Evolutionary conservation across 2,797 vertebrate species (phyloP).

Genomic region (Yasuhikotakia modesta): DNA sequence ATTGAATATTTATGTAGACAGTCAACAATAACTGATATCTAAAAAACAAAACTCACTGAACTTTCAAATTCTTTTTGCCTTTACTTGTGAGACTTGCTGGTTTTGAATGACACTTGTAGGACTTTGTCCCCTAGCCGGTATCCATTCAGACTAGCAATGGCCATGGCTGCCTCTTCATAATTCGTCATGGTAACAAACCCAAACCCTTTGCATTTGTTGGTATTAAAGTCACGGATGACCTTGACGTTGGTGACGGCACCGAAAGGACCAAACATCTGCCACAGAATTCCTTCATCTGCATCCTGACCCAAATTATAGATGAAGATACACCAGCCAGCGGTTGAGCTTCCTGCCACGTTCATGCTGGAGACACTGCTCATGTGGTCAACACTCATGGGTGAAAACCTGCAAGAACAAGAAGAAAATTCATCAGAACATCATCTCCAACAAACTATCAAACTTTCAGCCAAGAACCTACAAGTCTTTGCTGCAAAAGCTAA

Average conservation of each 20-base stretch:
- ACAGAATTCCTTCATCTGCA: conserved; percentile 93
- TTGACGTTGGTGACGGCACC: conserved; percentile 97
- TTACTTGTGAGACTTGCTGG: conserved; percentile 97
- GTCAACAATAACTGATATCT: conserved; percentile 73
- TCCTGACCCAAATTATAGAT: conserved; percentile 98
- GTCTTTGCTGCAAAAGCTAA: too few species aligned
- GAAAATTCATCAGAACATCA: neutral
- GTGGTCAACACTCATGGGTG: conserved; percentile 92
- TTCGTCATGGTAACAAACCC: conserved; percentile 99
- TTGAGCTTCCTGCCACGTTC: conserved; percentile 84
- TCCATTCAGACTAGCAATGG: conserved; percentile 95
- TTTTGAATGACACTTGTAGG: conserved; percentile 98
- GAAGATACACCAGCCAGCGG: conserved; percentile 97
- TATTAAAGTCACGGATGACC: conserved; percentile 98
- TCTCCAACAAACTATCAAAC: neutral
- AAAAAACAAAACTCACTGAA: conserved; percentile 49
- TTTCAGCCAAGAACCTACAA: too few species aligned
- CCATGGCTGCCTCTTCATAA: conserved; percentile 98
- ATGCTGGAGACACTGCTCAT: conserved; percentile 87
- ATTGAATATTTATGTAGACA: conserved; percentile 37
- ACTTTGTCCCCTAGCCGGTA: conserved; percentile 97
- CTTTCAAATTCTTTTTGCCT: conserved; percentile 32
- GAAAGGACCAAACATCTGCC: conserved; percentile 99
- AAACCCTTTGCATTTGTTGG: conserved; percentile 99
- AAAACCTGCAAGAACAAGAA: conserved; percentile 76